Conservation (phyloP, 2,888 invertebrate genomes). For the Caenorhabditis sp. region DNA sequence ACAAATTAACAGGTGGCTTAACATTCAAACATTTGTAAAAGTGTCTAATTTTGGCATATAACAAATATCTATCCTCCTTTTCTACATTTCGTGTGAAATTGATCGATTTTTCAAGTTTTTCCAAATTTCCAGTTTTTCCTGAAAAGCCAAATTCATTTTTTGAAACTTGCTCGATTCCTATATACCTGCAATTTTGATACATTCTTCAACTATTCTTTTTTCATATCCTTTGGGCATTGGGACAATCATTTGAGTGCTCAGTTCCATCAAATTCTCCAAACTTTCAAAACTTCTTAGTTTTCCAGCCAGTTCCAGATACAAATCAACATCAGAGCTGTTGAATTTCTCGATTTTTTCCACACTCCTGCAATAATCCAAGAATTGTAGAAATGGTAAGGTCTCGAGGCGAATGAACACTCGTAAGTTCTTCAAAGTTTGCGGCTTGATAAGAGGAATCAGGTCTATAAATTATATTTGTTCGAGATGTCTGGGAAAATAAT, state of each 20-base stretch:
- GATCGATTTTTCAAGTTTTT: slow-evolving; percentile 20
- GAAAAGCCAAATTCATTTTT: neutral
- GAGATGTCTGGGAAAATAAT: neutral
- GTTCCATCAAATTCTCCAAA: neutral
- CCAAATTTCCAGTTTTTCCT: slow-evolving; percentile 26
- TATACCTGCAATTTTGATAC: slow-evolving; percentile 23
- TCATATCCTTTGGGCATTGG: slow-evolving; percentile 12
- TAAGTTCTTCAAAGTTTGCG: slow-evolving; percentile 10
- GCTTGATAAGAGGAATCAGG: slow-evolving; percentile 2
- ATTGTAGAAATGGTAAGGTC: neutral
- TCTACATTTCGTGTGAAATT: slow-evolving; percentile 2
- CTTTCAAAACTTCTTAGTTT: slow-evolving; percentile 23
- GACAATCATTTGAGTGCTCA: neutral
- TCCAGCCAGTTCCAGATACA: slow-evolving; percentile 21
- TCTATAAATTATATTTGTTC: slow-evolving; percentile 9
- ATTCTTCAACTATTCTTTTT: slow-evolving; percentile 21
- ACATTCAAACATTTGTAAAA: slow-evolving; percentile 41
- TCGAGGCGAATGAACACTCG: neutral
- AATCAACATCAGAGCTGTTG: slow-evolving; percentile 11
- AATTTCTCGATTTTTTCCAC: neutral
- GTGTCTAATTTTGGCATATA: slow-evolving; percentile 31
- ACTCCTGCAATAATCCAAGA: neutral
- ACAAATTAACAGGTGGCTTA: slow-evolving; percentile 20
- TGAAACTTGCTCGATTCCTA: neutral
- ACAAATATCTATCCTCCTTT: slow-evolving; percentile 12